Evolutionary conservation across 2,797 vertebrate genomes (phyloP).

Genomic region (Chrysolophus pictus): DNA sequence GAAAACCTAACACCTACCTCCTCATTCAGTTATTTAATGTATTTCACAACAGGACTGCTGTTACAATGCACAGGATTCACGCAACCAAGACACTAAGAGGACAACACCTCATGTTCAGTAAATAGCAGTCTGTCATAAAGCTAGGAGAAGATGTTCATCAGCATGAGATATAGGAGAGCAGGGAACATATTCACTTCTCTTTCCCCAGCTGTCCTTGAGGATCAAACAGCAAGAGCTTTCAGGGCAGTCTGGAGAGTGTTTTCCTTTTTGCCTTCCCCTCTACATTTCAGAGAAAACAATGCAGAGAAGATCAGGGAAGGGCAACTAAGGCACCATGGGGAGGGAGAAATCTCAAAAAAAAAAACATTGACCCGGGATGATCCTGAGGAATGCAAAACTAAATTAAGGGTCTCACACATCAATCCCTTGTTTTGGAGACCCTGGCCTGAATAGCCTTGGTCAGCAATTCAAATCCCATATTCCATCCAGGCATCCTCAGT

Average conservation of each 20-base stretch:
- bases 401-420: background rate
- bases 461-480: background rate
- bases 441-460: background rate
- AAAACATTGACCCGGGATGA: background rate
- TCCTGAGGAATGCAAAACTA: background rate
- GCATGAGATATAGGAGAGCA: background rate
- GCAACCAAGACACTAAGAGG: background rate
- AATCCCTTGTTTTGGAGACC: background rate
- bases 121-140: background rate
- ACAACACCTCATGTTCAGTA: background rate
- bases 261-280: background rate
- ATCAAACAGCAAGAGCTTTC: background rate
- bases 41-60: background rate
- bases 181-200: background rate
- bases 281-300: background rate
- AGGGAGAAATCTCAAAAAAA: background rate
- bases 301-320: background rate
- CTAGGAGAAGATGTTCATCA: background rate
- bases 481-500: background rate
- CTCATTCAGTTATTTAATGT: background rate
- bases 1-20: background rate
- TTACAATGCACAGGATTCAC: background rate
- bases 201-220: background rate
- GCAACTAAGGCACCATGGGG: background rate
- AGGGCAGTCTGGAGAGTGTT: background rate